Evolutionary conservation across 2,113 vertebrate genomes (phyloP), one percentile per base, ranked within the genome.

Genomic region (Neotoma lepida): DNA sequence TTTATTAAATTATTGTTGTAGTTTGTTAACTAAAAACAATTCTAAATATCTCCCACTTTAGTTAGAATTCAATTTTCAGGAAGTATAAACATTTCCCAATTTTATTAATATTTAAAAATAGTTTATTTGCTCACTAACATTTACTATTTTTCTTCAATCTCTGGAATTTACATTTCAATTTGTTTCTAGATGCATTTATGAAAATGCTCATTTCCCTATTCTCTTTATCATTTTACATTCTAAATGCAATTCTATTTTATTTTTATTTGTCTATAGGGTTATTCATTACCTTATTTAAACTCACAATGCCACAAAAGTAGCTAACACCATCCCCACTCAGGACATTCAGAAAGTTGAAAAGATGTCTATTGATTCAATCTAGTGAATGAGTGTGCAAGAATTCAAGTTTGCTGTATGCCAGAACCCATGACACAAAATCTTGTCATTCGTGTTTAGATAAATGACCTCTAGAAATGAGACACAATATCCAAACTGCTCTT

Each of bases 191-290:
- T 73, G 66, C 1, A 92, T 44, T 81, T 94, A 71, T 71, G 39
- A 24, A 12, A 80, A 87, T 81, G 85, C 61, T 70, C 24, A 66
- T 54, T 89, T 95, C 26, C 6, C 18, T n/a, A 82, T 71, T 68
- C 28, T 88, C 14, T n/a, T n/a, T 88, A 82, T 91, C 78, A 35
- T 66, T 33, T 66, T 89, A 70, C 0, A 33, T 51, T 89, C 35
- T 74, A 46, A 73, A 77, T 46, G 73, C 33, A 88, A 61, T 85
- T 93, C 20, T 95, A n/a, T 56, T 82, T 90, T 90, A 73, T 82
- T 90, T 89, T 39, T 78, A 22, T n/a, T 73, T 85, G 35, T 74
- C 66, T 64, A 33, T 46, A 6, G 4, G 56, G 30, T 22, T 56
- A 39, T 12, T 64, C 58, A 26, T 41, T 51, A 51, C 14, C 51